Evolutionary conservation across 2,888 invertebrate species (phyloP), one percentile per base, ranked within the genome.

Genomic region (Apodemia duryi): DNA sequence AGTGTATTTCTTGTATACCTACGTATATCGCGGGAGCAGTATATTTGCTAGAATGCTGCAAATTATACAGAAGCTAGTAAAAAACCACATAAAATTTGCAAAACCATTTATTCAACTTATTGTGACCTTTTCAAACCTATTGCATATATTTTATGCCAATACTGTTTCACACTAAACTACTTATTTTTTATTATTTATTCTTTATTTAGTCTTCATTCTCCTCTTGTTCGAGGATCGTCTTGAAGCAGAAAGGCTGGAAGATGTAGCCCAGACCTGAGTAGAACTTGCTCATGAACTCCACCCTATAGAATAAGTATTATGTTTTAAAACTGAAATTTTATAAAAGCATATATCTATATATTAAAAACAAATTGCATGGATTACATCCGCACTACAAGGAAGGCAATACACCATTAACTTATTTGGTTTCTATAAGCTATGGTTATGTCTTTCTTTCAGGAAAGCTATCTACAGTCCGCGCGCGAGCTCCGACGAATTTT

Each of bases 211-310:
- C 90, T 13, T 91, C 91, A 21, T 83, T 83, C 0, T 93, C 93
- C 62, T 93, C 94, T 64, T 85, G 87, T 70, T 94, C 94, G 73
- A 95, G 88, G 75, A 95, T 94, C n/a, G 91, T 88, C 79, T 96
- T 96, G 91, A 97, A 97, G 77, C 95, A 95, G 93, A 97, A 98
- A 1, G 98, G 97, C 78, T 94, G 93, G 93, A 98, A 98, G 69
- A 94, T 88, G 85, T 97, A 95, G 9, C 98, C 98, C 72, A 94
- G 90, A 68, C 98, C 98, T 29, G 93, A 84, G 84, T 97, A 98
- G 91, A 98, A 98, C 87, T 98, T 98, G 88, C 97, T 98, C 94
- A 99, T 98, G 92, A 99, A 99, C 87, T 98, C 98, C 78, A 98
- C 98, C 97, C 97, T 97, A 79, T 66, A 10, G 68, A 46, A 71